Conservation (phyloP, 1,140 invertebrate genomes). For the Phymastichus coffea region DNA sequence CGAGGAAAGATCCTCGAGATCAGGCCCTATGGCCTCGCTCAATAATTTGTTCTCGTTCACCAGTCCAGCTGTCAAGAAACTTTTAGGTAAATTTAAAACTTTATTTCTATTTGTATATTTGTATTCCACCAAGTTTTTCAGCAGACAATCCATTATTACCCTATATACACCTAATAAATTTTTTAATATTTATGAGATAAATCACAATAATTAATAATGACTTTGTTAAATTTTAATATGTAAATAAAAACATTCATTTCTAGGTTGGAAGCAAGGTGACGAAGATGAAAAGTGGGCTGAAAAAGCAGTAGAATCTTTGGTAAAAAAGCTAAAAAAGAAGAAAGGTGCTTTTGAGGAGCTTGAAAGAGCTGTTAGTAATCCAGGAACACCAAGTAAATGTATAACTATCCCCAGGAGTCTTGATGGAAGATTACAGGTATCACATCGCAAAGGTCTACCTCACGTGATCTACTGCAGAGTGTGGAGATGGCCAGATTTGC, state of each 20-base stretch:
- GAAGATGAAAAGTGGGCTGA: conserved; percentile 99
- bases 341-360: conserved; percentile 96
- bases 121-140: too few relatives aligned
- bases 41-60: conserved; percentile 96
- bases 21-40: conserved; percentile 82
- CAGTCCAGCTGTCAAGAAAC: conserved; percentile 93
- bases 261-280: conserved; percentile 97
- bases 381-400: conserved; percentile 92
- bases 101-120: background rate
- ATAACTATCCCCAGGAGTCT: conserved; percentile 96
- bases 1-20: conserved; percentile 79
- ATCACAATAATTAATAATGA: too few relatives aligned
- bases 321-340: conserved; percentile 96
- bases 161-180: background rate
- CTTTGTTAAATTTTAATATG: too few relatives aligned
- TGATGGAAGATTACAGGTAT: conserved; percentile 92
- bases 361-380: conserved; percentile 90
- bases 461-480: conserved; percentile 98
- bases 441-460: conserved; percentile 92
- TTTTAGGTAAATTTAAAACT: conserved; percentile 16
- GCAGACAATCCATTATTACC: background rate
- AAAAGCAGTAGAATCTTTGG: conserved; percentile 97
- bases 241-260: conserved; percentile 52
- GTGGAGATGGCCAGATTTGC: conserved; percentile 97
- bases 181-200: background rate